Evolutionary conservation across 2,888 invertebrate species (phyloP).

Genomic region (Mechanitis mazaeus): DNA sequence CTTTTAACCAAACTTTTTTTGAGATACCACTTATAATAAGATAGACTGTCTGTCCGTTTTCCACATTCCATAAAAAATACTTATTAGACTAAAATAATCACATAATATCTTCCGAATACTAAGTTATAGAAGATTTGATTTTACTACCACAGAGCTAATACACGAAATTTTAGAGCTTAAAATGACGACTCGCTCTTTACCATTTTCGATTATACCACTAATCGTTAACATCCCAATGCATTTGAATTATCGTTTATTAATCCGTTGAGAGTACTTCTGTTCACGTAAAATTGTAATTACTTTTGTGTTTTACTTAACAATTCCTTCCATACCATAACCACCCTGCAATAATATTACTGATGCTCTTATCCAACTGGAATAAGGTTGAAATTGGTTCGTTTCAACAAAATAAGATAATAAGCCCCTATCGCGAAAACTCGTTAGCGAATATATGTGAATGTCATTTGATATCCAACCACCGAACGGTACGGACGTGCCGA

Average conservation of each 20-base stretch:
- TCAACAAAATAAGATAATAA: slow-evolving; percentile 43
- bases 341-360: slow-evolving; percentile 40
- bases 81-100: too few relatives aligned
- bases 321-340: slow-evolving; percentile 61
- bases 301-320: slow-evolving; percentile 50
- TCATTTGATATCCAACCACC: slow-evolving; percentile 61
- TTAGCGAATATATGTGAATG: slow-evolving; percentile 63
- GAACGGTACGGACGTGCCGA: slow-evolving; percentile 40
- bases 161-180: too few relatives aligned
- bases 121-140: too few relatives aligned
- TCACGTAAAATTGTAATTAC: slow-evolving; percentile 49
- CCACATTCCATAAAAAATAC: too few relatives aligned
- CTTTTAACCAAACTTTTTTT: too few relatives aligned
- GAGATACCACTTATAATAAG: too few relatives aligned
- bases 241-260: slow-evolving; percentile 32
- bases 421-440: slow-evolving; percentile 55
- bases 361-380: slow-evolving; percentile 33
- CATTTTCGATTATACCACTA: slow-evolving; percentile 9
- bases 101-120: too few relatives aligned
- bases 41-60: too few relatives aligned
- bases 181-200: neutral
- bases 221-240: slow-evolving; percentile 22
- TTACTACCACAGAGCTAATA: too few relatives aligned
- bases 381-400: slow-evolving; percentile 43
- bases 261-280: slow-evolving; percentile 35